Evolutionary conservation across 2,113 vertebrate genomes (phyloP), one percentile per base, ranked within the genome.

Genomic region (Dipodomys ordii): DNA sequence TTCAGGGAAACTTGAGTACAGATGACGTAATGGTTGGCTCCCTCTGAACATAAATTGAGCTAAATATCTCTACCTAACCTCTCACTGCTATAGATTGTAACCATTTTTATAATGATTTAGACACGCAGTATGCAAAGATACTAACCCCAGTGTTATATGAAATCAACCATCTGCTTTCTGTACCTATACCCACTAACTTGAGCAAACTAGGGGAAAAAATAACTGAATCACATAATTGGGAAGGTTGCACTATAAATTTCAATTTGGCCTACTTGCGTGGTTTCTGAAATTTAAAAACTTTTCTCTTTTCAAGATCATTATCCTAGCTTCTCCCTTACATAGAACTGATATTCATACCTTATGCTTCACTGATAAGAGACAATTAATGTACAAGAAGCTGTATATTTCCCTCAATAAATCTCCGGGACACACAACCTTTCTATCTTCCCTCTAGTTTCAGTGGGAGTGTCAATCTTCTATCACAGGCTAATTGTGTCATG

Each of bases 61-160:
- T 93, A 94, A 89, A 57, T 90, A 78, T 53, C 32, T 95, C 68
- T 65, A 69, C 69, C 60, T 94, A 81, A 93, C 84, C 81, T 94
- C 32, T 93, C 62, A 94, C 46, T 62, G 85, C 60, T 71, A 6
- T 46, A 87, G 92, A 78, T 32, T 87, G 69, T 87, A 94, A 91
- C n/a, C 69, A n/a, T 91, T 87, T 57, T 57, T 57, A 57, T 57
- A 92, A 83, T 69, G 39, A 95, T 81, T 91, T 85, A 90, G 87
- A 93, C 11, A 72, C 0, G 35, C 22, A 65, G 2, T 82, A 44
- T 76, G 91, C 81, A 91, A 72, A 16, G 11, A 49, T 84, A 84
- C 91, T 94, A 91, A 87, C 64, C 19, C 44, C 78, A 91, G 94
- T 57, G 83, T 91, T 73, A 81, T 2, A 7, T 28, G 77, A 84